phyloP scores from a whole-genome alignment of 2,113 vertebrate genomes.

The Spermophilus dauricus region DNA sequence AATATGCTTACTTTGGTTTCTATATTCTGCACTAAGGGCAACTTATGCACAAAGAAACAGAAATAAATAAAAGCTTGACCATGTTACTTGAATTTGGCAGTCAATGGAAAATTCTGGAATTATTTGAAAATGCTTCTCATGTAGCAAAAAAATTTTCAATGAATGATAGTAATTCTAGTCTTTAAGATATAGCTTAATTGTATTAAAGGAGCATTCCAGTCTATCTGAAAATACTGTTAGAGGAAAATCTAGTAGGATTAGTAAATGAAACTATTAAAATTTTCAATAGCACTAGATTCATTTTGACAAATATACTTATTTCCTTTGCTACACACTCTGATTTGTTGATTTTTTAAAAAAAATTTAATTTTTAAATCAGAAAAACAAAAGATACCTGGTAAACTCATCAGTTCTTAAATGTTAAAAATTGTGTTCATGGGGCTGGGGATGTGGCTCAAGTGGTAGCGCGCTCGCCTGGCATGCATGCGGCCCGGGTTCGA shows the following conservation, averaged over 20 bases:
- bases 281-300: constrained; percentile 39
- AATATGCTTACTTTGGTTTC: background rate
- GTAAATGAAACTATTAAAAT: background rate
- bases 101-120: constrained; percentile 11
- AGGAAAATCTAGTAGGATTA: background rate
- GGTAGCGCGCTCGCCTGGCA: no score
- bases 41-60: background rate
- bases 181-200: background rate
- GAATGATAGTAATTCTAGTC: background rate
- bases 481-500: no score
- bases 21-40: background rate
- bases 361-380: background rate
- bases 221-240: background rate
- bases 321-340: background rate
- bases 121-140: background rate
- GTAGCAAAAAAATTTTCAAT: background rate
- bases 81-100: background rate
- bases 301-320: background rate
- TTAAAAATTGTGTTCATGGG: background rate
- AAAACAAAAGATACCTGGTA: background rate
- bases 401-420: background rate
- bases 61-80: constrained; percentile 9
- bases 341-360: background rate
- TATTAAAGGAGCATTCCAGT: background rate
- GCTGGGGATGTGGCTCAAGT: no score